phyloP scores from a whole-genome alignment of 2,888 invertebrate genomes.

The Nebria brevicollis region DNA sequence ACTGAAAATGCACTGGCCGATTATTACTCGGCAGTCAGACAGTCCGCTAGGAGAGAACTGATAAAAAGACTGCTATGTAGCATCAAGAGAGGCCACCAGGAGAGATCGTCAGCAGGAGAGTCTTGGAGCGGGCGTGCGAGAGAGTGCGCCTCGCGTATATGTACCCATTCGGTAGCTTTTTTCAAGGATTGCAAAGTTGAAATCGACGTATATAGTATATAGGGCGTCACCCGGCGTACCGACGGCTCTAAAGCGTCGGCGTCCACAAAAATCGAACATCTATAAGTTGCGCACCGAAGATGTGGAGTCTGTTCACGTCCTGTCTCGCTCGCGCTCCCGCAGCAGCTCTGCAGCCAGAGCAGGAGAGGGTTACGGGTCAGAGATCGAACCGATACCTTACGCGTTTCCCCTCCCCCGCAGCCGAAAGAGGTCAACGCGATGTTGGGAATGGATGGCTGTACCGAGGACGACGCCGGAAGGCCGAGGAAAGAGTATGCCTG shows the following conservation, averaged over 20 bases:
- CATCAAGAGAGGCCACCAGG: conserved; percentile 6
- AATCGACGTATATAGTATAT: conserved; percentile 45
- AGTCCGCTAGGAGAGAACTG: no score
- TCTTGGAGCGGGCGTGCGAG: not conserved
- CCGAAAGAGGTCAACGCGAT: conserved; percentile 8
- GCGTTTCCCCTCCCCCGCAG: not conserved
- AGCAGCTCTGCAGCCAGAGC: not conserved
- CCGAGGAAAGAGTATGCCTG: no score
- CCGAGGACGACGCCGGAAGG: no score
- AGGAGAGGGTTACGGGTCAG: conserved; percentile 20
- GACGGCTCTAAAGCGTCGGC: conserved; percentile 53
- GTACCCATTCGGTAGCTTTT: conserved; percentile 46
- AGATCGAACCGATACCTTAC: conserved; percentile 22
- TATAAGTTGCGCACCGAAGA: conserved; percentile 53
- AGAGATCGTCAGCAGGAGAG: conserved; percentile 30
- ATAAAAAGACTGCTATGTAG: not conserved
- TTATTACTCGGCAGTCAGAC: no score
- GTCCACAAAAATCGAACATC: conserved; percentile 64
- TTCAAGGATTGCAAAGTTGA: conserved; percentile 44
- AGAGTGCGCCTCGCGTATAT: not conserved
- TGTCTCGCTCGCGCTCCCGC: not conserved
- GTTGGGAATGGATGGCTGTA: no score
- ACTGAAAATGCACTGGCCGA: no score
- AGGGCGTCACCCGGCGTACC: conserved; percentile 38
- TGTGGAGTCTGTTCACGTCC: conserved; percentile 15